These are phyloP conservation scores for Semicossyphus pulcher DNA, from an alignment of 2,113 vertebrate genomes.

Conservation along the genomic window DNA sequence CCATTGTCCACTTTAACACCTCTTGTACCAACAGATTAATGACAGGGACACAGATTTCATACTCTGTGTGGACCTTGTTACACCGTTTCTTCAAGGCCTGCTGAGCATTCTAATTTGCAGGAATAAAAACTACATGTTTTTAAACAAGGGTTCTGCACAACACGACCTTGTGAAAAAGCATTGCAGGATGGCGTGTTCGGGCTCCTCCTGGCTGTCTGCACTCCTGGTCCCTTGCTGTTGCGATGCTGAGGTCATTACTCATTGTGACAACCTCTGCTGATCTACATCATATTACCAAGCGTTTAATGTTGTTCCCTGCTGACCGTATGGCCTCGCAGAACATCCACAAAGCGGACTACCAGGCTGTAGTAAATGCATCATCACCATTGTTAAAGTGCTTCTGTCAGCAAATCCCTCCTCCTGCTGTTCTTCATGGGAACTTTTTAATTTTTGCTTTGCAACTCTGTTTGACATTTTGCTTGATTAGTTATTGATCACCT, in stretches of 20 bases:
- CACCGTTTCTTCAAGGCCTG: slow-evolving; percentile 61
- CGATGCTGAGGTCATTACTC: slow-evolving; percentile 72
- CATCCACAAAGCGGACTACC: slow-evolving; percentile 6
- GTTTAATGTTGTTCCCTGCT: slow-evolving; percentile 62
- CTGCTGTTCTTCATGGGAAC: slow-evolving; percentile 10
- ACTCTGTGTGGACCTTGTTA: slow-evolving; percentile 54
- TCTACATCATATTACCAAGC: slow-evolving; percentile 69
- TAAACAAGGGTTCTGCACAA: slow-evolving; percentile 42
- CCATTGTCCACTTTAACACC: slow-evolving; percentile 26
- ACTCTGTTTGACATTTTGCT: slow-evolving; percentile 26
- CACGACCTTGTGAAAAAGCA: slow-evolving; percentile 65
- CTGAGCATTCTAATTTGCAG: slow-evolving; percentile 60
- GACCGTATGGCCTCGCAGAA: slow-evolving; percentile 43
- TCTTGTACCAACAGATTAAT: slow-evolving; percentile 59
- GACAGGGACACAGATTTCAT: slow-evolving; percentile 41
- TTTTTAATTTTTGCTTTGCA: slow-evolving; percentile 26
- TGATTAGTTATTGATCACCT: slow-evolving; percentile 58
- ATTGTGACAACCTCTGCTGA: slow-evolving; percentile 67
- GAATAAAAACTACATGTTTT: slow-evolving; percentile 52
- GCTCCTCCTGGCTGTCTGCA: slow-evolving; percentile 41
- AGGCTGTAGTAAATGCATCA: slow-evolving; percentile 34
- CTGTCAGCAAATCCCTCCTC: not conserved
- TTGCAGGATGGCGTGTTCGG: slow-evolving; percentile 33
- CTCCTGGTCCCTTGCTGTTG: slow-evolving; percentile 43
- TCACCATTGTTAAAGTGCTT: slow-evolving; percentile 14